Conservation (phyloP, 2,113 vertebrate genomes). For the Alexandromys fortis region DNA sequence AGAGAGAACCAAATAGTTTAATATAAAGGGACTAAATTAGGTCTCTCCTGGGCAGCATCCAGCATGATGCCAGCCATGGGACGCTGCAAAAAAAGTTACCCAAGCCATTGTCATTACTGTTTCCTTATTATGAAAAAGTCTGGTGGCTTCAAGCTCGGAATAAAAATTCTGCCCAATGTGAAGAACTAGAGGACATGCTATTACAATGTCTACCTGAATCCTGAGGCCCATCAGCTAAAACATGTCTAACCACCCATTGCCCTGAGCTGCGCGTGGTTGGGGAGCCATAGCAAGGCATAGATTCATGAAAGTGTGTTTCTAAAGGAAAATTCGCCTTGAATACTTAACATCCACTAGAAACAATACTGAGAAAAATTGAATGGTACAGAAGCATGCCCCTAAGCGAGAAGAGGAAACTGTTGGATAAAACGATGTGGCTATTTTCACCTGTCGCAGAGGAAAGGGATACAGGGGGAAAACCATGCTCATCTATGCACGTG, state of each 20-base stretch:
- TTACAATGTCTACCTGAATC: background rate
- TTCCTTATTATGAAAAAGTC: background rate
- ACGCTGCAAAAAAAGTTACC: background rate
- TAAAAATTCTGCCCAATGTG: background rate
- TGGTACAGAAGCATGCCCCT: background rate
- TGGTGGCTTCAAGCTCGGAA: background rate
- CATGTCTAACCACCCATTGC: background rate
- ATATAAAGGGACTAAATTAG: background rate
- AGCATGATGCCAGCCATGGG: background rate
- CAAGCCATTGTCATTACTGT: background rate
- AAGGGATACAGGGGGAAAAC: background rate
- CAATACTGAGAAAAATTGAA: background rate
- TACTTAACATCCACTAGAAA: slow-evolving; percentile 21
- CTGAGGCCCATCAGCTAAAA: background rate
- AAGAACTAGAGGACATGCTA: background rate
- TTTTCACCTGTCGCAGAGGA: background rate
- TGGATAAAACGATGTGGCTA: background rate
- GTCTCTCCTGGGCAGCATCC: background rate
- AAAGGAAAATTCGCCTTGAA: slow-evolving; percentile 27
- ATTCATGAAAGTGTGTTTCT: slow-evolving; percentile 1
- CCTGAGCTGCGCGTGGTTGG: background rate
- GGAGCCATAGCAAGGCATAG: background rate
- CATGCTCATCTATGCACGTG: background rate
- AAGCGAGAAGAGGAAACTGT: background rate
- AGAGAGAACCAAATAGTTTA: background rate